Evolutionary conservation across 1,140 invertebrate genomes (phyloP).

Genomic region (Eumeta japonica): DNA sequence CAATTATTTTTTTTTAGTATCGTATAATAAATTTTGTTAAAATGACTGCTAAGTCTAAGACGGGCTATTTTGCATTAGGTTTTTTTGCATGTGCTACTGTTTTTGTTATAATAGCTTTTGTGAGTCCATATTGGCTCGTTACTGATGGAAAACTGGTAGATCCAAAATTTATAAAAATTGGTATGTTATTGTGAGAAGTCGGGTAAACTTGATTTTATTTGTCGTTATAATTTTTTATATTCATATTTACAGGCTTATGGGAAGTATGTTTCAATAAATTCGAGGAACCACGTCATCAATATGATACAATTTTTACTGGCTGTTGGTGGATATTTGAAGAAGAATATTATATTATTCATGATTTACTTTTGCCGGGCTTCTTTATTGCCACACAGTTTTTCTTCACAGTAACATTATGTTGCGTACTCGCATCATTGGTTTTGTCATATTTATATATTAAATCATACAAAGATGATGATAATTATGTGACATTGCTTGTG

Average conservation of each 20-base stretch:
- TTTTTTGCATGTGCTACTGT: conserved; percentile 68
- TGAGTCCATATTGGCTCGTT: conserved; percentile 89
- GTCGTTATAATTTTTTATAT: neutral
- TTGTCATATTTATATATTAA: conserved; percentile 71
- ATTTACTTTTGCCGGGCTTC: conserved; percentile 81
- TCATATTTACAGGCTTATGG: conserved; percentile 90
- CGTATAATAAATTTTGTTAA: too few relatives aligned
- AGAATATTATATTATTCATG: conserved; percentile 87
- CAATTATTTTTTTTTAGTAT: too few relatives aligned
- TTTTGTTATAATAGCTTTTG: conserved; percentile 83
- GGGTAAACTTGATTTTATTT: conserved; percentile 1
- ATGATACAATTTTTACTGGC: conserved; percentile 73
- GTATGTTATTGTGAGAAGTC: conserved; percentile 50
- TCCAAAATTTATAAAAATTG: conserved; percentile 79
- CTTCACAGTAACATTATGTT: conserved; percentile 81
- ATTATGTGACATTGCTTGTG: conserved; percentile 71
- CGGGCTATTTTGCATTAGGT: conserved; percentile 67
- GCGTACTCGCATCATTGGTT: conserved; percentile 71
- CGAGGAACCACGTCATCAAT: conserved; percentile 74
- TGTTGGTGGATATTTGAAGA: conserved; percentile 94
- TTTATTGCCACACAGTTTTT: conserved; percentile 92
- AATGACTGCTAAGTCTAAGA: conserved; percentile 64
- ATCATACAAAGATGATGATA: conserved; percentile 76
- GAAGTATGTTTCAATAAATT: conserved; percentile 86
- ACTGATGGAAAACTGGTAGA: conserved; percentile 78